Evolutionary conservation across 1,140 invertebrate genomes (phyloP), one percentile per base, ranked within the genome.

Genomic region (Leptinotarsa undecemlineata): DNA sequence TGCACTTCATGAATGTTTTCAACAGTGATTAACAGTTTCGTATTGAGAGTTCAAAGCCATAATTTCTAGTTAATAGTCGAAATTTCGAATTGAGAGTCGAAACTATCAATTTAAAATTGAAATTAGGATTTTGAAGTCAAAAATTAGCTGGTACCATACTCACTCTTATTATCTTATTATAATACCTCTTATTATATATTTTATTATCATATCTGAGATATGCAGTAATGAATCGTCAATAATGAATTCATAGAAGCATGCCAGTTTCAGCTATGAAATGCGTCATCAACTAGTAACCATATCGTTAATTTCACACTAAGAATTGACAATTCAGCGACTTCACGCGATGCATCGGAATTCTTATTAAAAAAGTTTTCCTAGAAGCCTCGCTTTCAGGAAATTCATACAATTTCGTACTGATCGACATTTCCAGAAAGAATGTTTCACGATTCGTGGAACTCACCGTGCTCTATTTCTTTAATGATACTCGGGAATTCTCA

Each of bases 391-490:
- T 57, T 17, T 19, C 15, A 15, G 51, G 51, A 57, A 57, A 57
- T 57, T 57, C 14, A 57, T 57, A 57, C 17, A 57, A 57, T 57
- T 57, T 57, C 33, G n/a, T 17, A 3, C 4, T 3, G n/a, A 57
- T 57, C 51, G 51, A 57, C n/a, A 57, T 57, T 57, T 57, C 51
- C n/a, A 57, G 51, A 19, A 57, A 57, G 51, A 57, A 57, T 57
- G 51, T 57, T 57, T 57, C 51, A 57, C 51, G 17, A 17, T 57
- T 57, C 51, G 15, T 15, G 17, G n/a, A 57, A 57, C 51, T 57
- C 51, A 57, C 51, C 15, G 15, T 57, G 51, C 51, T 3, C 51
- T 42, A 42, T 42, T 42, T 57, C 51, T 57, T 4, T 57, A 57
- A 57, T 57, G 17, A 57, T 57, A 57, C 51, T 57, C 3, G 51